Evolutionary conservation across 2,888 invertebrate species (phyloP).

Genomic region (Ichneumon xanthorius): DNA sequence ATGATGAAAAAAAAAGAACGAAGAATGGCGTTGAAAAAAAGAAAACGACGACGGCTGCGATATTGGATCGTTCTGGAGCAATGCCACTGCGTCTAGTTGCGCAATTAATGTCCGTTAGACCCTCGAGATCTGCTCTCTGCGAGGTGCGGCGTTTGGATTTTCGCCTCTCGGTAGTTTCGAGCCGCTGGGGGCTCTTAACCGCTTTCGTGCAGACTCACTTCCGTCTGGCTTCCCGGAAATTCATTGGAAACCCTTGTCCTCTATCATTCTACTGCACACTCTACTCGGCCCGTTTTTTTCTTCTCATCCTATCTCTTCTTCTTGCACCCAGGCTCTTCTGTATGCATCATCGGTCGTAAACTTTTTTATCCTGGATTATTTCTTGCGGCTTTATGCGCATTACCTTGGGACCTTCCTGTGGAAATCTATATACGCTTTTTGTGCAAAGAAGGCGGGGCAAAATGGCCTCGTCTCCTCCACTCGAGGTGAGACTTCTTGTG

Average conservation of each 20-base stretch:
- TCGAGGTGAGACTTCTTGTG: too few species aligned
- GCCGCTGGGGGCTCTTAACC: slow-evolving; percentile 34
- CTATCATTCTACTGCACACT: slow-evolving; percentile 22
- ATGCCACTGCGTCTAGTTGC: slow-evolving; percentile 39
- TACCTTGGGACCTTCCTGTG: neutral
- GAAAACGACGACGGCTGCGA: slow-evolving; percentile 2
- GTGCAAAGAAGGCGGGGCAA: too few species aligned
- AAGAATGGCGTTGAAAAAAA: neutral
- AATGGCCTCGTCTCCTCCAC: too few species aligned
- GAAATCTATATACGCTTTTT: too few species aligned
- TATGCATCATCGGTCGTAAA: slow-evolving; percentile 20
- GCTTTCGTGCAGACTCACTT: slow-evolving; percentile 32
- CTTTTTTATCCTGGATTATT: slow-evolving; percentile 4
- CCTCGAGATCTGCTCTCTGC: slow-evolving; percentile 6
- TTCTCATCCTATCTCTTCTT: neutral
- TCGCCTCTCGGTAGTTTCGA: slow-evolving; percentile 23
- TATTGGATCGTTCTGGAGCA: slow-evolving; percentile 38
- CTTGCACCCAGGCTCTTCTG: slow-evolving; percentile 1
- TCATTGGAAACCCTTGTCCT: slow-evolving; percentile 26
- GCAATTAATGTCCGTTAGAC: slow-evolving; percentile 36
- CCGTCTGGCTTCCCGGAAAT: slow-evolving; percentile 29
- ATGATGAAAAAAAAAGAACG: neutral
- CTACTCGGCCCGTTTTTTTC: slow-evolving; percentile 11
- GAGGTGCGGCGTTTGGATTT: slow-evolving; percentile 11
- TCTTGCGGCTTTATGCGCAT: neutral